Percentiles rank a stretch among this genome's conserved stretches.
These are phyloP conservation scores for Acrobasis repandana DNA, from an alignment of 2,888 invertebrate species.

Conservation along the genomic window DNA sequence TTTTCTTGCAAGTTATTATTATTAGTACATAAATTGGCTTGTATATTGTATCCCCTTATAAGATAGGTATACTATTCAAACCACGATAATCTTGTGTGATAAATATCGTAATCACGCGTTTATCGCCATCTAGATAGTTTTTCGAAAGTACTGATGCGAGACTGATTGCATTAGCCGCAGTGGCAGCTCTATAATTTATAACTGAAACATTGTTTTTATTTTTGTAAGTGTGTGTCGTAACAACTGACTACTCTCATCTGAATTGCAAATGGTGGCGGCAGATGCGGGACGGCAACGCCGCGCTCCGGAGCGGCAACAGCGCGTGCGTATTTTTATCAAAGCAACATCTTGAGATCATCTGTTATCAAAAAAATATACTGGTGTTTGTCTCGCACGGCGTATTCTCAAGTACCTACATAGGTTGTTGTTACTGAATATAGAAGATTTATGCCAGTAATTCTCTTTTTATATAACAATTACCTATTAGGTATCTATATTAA, in stretches of 20 bases:
- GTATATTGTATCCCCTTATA: too few species aligned
- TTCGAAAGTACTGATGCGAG: conserved; percentile 42
- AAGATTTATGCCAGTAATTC: too few species aligned
- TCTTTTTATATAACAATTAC: too few species aligned
- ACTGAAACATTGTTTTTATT: conserved; percentile 71
- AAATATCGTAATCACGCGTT: too few species aligned
- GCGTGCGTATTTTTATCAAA: conserved; percentile 74
- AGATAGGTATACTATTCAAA: too few species aligned
- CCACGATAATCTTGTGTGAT: too few species aligned
- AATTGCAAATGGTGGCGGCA: conserved; percentile 75
- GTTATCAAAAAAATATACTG: conserved; percentile 52
- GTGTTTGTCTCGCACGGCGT: conserved; percentile 36
- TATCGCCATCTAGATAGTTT: too few species aligned
- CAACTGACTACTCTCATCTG: conserved; percentile 58
- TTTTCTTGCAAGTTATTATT: too few species aligned
- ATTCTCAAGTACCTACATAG: conserved; percentile 2
- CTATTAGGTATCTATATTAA: too few species aligned
- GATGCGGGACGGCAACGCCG: conserved; percentile 60
- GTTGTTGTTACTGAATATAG: too few species aligned
- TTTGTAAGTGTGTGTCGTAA: conserved; percentile 66
- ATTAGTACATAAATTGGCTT: too few species aligned
- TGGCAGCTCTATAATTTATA: conserved; percentile 50
- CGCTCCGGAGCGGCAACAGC: conserved; percentile 60
- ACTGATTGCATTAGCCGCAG: conserved; percentile 46
- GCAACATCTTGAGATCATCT: conserved; percentile 57